phyloP scores from a whole-genome alignment of 1,140 invertebrate species.

The Penaeus indicus region DNA sequence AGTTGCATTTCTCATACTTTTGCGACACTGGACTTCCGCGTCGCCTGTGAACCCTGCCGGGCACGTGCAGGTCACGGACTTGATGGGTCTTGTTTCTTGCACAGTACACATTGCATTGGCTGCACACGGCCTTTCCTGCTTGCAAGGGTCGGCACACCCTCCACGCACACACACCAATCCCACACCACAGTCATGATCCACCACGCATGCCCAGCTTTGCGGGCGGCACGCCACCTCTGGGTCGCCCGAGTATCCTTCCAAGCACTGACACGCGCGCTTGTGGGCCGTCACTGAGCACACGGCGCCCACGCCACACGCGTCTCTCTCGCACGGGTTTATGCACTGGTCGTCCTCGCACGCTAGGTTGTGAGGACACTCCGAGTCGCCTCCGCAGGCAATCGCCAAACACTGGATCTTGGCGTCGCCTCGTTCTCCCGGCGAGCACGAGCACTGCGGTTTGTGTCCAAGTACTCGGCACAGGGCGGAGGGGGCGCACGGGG shows the following conservation, averaged over 20 bases:
- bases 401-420: constrained; percentile 82
- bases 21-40: constrained; percentile 73
- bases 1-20: constrained; percentile 57
- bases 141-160: constrained; percentile 85
- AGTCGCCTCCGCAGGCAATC: constrained; percentile 77
- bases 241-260: constrained; percentile 69
- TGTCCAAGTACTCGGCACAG: constrained; percentile 67
- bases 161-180: constrained; percentile 84
- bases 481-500: constrained; percentile 67
- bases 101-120: constrained; percentile 79
- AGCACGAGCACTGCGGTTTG: constrained; percentile 66
- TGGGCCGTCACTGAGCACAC: constrained; percentile 67
- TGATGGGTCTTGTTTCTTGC: constrained; percentile 62
- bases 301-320: constrained; percentile 73
- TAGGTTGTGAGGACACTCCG: constrained; percentile 78
- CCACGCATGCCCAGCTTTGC: constrained; percentile 81
- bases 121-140: constrained; percentile 71
- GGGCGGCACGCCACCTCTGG: constrained; percentile 70
- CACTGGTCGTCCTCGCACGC: constrained; percentile 78
- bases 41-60: constrained; percentile 84
- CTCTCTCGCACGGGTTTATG: constrained; percentile 75
- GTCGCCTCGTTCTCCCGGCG: constrained; percentile 66
- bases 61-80: constrained; percentile 77
- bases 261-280: constrained; percentile 80
- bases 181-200: constrained; percentile 82